These are phyloP conservation scores for Pachymerium ferrugineum DNA, from an alignment of 2,888 invertebrate genomes.

Conservation along the genomic window DNA sequence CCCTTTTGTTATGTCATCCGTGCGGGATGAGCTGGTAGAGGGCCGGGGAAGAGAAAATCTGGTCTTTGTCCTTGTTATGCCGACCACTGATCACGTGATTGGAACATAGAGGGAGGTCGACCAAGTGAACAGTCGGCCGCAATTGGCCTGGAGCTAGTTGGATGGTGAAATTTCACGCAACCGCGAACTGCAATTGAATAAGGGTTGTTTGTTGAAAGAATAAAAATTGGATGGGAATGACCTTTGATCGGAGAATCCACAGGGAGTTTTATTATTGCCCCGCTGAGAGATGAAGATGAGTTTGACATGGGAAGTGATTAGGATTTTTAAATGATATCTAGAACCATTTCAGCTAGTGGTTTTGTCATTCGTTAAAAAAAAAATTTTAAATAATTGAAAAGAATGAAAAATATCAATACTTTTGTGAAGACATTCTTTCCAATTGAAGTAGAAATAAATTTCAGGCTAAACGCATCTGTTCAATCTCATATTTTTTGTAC, in stretches of 20 bases:
- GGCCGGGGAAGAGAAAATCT: not conserved
- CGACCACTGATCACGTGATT: conserved; percentile 1
- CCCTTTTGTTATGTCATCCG: not conserved
- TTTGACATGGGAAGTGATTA: no score
- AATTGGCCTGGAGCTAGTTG: not conserved
- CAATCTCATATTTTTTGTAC: no score
- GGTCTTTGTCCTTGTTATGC: conserved; percentile 3
- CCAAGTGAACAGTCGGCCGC: conserved; percentile 4
- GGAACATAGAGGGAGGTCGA: not conserved
- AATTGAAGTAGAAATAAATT: no score
- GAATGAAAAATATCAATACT: no score
- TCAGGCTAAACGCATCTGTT: no score
- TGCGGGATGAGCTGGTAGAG: not conserved
- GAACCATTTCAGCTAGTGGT: no score
- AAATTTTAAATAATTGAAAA: no score
- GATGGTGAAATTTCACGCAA: not conserved
- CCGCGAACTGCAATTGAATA: not conserved
- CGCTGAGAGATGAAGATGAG: no score
- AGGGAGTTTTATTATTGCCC: no score
- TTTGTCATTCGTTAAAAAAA: no score
- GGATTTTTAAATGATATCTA: no score
- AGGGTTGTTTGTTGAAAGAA: not conserved
- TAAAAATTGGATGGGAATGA: not conserved
- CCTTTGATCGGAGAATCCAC: not conserved
- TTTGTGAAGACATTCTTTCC: no score